These are phyloP conservation scores for Haliclona indistincta DNA, from an alignment of 37 sponge, comb jelly and placozoan genomes.

Conservation along the genomic window DNA sequence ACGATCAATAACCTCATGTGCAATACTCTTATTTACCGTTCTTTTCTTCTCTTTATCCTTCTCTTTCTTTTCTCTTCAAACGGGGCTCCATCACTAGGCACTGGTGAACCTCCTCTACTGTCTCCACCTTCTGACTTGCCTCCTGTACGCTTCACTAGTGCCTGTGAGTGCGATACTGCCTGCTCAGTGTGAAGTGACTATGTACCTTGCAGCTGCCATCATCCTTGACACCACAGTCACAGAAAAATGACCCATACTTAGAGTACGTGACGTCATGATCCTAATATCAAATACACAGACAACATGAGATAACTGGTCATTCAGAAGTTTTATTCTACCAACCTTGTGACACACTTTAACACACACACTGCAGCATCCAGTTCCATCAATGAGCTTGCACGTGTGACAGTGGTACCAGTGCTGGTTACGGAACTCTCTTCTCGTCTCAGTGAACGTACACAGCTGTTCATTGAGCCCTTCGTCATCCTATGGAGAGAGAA, in stretches of 20 bases:
- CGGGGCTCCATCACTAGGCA: slow-evolving; percentile 15
- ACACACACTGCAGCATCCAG: slow-evolving; percentile 82
- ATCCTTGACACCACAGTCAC: slow-evolving; percentile 92
- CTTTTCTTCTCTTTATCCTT: slow-evolving; percentile 10
- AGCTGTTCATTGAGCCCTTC: slow-evolving; percentile 75
- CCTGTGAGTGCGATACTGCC: slow-evolving; percentile 13
- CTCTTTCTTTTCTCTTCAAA: background rate
- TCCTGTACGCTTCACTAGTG: slow-evolving; percentile 47
- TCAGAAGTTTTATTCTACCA: background rate
- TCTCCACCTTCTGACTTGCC: background rate
- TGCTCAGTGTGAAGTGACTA: background rate
- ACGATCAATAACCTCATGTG: background rate
- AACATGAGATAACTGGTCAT: background rate
- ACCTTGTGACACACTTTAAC: slow-evolving; percentile 96
- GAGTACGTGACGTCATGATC: slow-evolving; percentile 86
- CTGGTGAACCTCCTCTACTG: background rate
- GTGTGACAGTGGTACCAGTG: slow-evolving; percentile 97
- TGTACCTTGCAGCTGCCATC: slow-evolving; percentile 81
- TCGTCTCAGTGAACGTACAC: slow-evolving; percentile 84
- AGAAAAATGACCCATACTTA: slow-evolving; percentile 90
- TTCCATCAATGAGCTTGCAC: slow-evolving; percentile 72
- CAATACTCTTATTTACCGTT: background rate
- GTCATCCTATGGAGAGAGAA: slow-evolving; percentile 46
- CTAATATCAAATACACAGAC: slow-evolving; percentile 3
- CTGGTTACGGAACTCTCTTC: slow-evolving; percentile 72